Evolutionary conservation across 2,113 vertebrate genomes (phyloP), one percentile per base, ranked within the genome.

Genomic region (Clarias magur): DNA sequence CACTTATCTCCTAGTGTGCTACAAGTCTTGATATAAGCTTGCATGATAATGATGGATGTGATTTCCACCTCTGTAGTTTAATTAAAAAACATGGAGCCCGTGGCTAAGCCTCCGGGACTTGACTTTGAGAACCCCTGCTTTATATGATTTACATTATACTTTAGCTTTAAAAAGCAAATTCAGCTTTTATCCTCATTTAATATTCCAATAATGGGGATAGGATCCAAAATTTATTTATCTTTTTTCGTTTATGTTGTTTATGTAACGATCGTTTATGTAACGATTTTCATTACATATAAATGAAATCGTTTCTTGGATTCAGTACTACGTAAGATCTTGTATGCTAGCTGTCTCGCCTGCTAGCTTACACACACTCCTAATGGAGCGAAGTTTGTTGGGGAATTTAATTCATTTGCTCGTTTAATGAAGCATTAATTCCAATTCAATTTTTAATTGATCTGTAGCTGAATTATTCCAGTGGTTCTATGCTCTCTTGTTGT

Each of bases 381-480:
- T 38, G 57, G 79, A 57, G 17, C 2, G 30, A 21, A 1, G 38
- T 80, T 80, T 60, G 27, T 59, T 34, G 7, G 27, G 17, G 17
- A 60, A 65, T 86, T 42, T 79, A 72, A 83, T 72, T 70, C 67
- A 60, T 88, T 76, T 53, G 42, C 57, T 78, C 73, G 38, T 42
- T 63, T 57, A 16, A 76, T 57, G 72, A 63, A 82, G 30, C 80
- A 65, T 23, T 72, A 67, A 34, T n/a, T 88, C 60, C 72, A 82
- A 78, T 79, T 65, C 57, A 79, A 84, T 86, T 75, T 75, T 76
- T 67, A 82, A 68, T 78, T 68, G 59, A 38, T 63, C 84, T 10
- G 48, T 60, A 27, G 48, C 30, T 23, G 56, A 65, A 21, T 78
- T 59, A 48, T 63, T 86, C 70, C 25, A 54, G 65, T 84, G 73